Evolutionary conservation across 2,888 invertebrate species (phyloP).

Genomic region (Drosophila longiperda): DNA sequence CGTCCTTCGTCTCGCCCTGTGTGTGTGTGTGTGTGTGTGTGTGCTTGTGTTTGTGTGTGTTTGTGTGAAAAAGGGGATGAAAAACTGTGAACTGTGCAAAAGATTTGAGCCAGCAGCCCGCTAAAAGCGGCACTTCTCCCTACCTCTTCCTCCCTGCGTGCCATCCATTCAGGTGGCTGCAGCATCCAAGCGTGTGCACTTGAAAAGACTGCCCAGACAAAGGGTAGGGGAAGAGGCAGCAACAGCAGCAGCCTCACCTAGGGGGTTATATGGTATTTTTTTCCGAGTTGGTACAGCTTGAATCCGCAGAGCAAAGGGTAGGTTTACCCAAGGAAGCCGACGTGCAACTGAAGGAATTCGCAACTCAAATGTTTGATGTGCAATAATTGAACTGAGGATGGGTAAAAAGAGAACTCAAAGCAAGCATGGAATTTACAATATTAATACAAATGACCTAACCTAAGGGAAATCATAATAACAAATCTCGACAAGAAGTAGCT

Average conservation of each 20-base stretch:
- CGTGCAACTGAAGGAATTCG: neutral
- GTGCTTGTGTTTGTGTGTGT: conserved; percentile 26
- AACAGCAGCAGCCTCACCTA: conserved; percentile 1
- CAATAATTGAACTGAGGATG: neutral
- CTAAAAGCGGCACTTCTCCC: conserved; percentile 1
- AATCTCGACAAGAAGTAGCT: neutral
- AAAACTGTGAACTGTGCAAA: conserved; percentile 37
- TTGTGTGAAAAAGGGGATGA: conserved; percentile 67
- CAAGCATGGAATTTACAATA: neutral
- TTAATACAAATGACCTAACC: neutral
- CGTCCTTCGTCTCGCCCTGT: conserved; percentile 54
- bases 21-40: conserved; percentile 16
- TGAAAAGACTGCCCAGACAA: conserved; percentile 35
- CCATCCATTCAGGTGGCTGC: conserved; percentile 33
- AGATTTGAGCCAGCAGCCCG: conserved; percentile 23
- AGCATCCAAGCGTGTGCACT: conserved; percentile 60
- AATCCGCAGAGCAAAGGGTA: neutral
- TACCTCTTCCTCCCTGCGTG: neutral
- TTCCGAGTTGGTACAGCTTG: conserved; percentile 1
- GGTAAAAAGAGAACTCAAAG: neutral
- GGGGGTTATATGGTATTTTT: neutral
- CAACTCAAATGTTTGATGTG: neutral
- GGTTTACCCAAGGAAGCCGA: neutral
- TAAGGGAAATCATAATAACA: neutral
- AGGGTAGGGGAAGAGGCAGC: neutral